Percentiles rank a stretch among this genome's conserved stretches.
These are phyloP conservation scores for Cricetomys ansorgei DNA, from an alignment of 2,113 vertebrate genomes.

Conservation along the genomic window DNA sequence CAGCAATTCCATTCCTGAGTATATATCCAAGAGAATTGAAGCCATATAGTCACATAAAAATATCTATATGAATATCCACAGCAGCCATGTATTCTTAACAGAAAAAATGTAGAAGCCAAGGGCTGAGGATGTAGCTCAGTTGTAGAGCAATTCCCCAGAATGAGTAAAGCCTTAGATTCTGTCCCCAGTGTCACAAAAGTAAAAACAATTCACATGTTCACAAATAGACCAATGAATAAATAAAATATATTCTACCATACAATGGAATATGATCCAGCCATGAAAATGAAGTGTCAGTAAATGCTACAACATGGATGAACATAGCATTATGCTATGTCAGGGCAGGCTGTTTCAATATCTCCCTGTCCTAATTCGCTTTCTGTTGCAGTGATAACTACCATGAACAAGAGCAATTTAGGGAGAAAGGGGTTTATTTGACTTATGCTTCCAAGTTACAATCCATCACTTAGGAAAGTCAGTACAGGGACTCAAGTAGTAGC, in stretches of 20 bases:
- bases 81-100: not conserved
- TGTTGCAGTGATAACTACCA: not conserved
- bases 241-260: not conserved
- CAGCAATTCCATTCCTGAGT: not conserved
- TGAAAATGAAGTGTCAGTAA: not conserved
- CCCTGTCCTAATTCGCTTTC: not conserved
- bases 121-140: not conserved
- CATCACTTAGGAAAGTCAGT: not conserved
- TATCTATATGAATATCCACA: not conserved
- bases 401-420: not conserved
- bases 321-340: not conserved
- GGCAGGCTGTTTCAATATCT: not conserved
- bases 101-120: not conserved
- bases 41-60: not conserved
- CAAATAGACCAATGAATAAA: not conserved
- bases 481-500: not conserved
- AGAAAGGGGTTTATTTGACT: not conserved
- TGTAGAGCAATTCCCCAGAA: not conserved
- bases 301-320: not conserved
- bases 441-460: not conserved
- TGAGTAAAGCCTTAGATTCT: not conserved
- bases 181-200: not conserved
- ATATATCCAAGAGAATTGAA: slow-evolving; percentile 16
- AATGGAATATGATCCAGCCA: not conserved
- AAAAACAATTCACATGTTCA: not conserved